Evolutionary conservation across 1,140 invertebrate species (phyloP), one percentile per base, ranked within the genome.

Genomic region (Ips typographus): DNA sequence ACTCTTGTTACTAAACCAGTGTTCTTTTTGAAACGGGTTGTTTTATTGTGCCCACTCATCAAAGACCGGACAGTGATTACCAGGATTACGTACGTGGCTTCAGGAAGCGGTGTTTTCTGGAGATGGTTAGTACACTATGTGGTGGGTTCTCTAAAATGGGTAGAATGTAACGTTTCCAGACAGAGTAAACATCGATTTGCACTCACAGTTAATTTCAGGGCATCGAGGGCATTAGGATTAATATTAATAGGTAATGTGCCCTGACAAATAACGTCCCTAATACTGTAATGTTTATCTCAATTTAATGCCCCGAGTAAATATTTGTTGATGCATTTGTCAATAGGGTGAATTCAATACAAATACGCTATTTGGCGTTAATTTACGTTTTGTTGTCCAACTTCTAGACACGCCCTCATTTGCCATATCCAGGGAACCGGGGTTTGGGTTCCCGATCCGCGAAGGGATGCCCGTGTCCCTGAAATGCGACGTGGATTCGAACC

Each of bases 401-500:
- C 43, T 85, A 95, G 93, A 95, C 82, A 91, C 91, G 44, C 94
- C 94, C 57, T 93, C 93, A 58, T 96, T 96, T 80, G 90, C 91
- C 73, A 94, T 95, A 78, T 94, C 91, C 52, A 88, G 94, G 71
- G 88, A 91, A 81, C 94, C 94, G 56, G 93, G 91, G 43, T 96
- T 95, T 82, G 94, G 94, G 37, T 91, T 92, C 80, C 90, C 92
- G 6, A 85, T 96, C 70, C 82, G 88, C 49, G 93, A 94, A 80
- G 92, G 93, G 49, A 91, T 92, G 80, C 86, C 91, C 41, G 91
- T 94, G 71, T 92, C 92, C 49, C 81, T 96, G 62, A 91, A 92
- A 81, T 96, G 94, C 80, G 92, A 94, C 77, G 92, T 95, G 66
- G 93, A 95, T 82, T 92, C 93, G 73, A 95, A 95, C 83, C 94